These are phyloP conservation scores for Andinoacara biseriatus DNA, from an alignment of 2,113 vertebrate genomes.

Conservation along the genomic window DNA sequence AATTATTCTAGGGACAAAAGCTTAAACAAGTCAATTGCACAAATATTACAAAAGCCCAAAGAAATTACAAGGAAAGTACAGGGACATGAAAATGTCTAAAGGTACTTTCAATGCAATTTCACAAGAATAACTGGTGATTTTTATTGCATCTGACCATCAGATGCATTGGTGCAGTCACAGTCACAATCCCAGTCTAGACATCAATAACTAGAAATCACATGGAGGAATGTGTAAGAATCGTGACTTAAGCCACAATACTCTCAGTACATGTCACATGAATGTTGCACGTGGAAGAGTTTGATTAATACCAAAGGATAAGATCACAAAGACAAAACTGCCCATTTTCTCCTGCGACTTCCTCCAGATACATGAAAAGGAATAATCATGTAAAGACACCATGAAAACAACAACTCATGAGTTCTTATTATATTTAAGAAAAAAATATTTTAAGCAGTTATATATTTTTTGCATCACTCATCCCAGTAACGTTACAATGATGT, in stretches of 20 bases:
- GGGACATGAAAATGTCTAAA: not conserved
- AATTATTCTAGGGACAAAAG: not conserved
- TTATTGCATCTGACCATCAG: not conserved
- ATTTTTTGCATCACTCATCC: not conserved
- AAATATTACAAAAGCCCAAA: not conserved
- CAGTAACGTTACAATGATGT: not conserved
- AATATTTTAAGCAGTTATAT: conserved; percentile 3
- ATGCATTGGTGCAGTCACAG: not conserved
- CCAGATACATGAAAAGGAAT: not conserved
- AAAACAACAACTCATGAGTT: not conserved
- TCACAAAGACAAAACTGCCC: not conserved
- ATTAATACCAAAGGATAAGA: conserved; percentile 46
- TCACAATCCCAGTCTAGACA: not conserved
- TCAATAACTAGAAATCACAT: not conserved
- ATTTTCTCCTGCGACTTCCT: not conserved
- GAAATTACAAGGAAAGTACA: not conserved
- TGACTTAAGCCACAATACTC: not conserved
- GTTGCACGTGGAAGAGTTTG: conserved; percentile 22
- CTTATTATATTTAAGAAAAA: not conserved
- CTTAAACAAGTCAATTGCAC: not conserved
- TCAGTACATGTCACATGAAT: not conserved
- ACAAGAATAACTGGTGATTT: not conserved
- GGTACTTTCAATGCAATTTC: not conserved
- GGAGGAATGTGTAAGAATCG: conserved; percentile 2
- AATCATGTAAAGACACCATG: not conserved